Evolutionary conservation across 2,113 vertebrate species (phyloP), one percentile per base, ranked within the genome.

Genomic region (Lasiurus cinereus): DNA sequence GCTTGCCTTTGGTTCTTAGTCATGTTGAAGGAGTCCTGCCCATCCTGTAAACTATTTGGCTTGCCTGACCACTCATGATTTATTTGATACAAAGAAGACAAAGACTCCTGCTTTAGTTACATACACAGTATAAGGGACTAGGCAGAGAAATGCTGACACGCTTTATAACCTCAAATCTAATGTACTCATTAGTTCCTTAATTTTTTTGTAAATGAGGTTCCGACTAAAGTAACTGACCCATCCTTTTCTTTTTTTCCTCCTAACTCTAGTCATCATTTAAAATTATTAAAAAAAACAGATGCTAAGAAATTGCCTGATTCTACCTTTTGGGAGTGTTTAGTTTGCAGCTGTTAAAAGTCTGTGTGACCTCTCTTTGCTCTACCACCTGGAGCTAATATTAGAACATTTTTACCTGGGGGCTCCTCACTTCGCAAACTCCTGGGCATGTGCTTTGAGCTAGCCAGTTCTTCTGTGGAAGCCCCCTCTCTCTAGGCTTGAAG

Each of bases 191-290:
- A 59, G 77, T 64, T 70, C 39, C 39, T 85, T 86, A 11, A 12
- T 27, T 52, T 72, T 72, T 93, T 83, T 54, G n/a, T 76, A 84
- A 95, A 21, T 93, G 82, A 86, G 91, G 39, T 87, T 88, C 31
- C 48, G 87, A 39, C 3, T 89, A 70, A 83, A 95, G n/a, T 78
- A 64, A 33, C 69, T 46, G 15, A n/a, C 59, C 11, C 27, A 64
- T 84, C 18, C 33, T 87, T 94, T 21, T 94, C 9, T 62, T 78
- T 54, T 33, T 67, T 14, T 3, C 0, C 19, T 18, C 16, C 1
- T 52, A 50, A 72, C 19, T 5, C 21, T 19, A 66, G 46, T 39
- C 36, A 66, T 74, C 66, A 86, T 59, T 83, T 74, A 52, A 94
- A 85, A 50, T 90, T 66, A 62, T 22, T 78, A 70, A 78, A 90